These are phyloP conservation scores for Platichthys flesus DNA, from an alignment of 2,113 vertebrate species.

Conservation along the genomic window DNA sequence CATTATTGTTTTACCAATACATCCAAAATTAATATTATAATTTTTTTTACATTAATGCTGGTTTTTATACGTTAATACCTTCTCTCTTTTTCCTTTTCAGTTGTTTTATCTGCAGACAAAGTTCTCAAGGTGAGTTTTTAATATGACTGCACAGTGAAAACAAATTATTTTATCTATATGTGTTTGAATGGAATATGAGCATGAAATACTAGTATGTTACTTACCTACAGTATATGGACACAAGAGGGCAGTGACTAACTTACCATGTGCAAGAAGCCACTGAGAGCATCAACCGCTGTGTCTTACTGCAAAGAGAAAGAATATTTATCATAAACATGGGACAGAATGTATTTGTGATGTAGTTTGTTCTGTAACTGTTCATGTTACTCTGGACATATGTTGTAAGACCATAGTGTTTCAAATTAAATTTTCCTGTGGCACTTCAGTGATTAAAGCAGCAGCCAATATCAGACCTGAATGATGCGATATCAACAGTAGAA, in stretches of 20 bases:
- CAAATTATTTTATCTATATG: background rate
- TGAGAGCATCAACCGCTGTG: background rate
- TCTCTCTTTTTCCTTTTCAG: slow-evolving; percentile 80
- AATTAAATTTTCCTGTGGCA: background rate
- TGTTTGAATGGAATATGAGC: slow-evolving; percentile 4
- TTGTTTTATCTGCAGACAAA: slow-evolving; percentile 93
- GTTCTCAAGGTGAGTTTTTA: slow-evolving; percentile 89
- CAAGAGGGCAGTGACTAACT: slow-evolving; percentile 66
- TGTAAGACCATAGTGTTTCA: background rate
- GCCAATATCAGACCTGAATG: background rate
- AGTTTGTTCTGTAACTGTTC: background rate
- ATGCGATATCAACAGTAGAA: background rate
- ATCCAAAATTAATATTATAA: background rate
- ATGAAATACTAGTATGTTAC: background rate
- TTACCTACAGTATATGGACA: slow-evolving; percentile 47
- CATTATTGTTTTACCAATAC: background rate
- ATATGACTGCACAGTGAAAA: background rate
- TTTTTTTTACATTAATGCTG: background rate
- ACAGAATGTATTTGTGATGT: background rate
- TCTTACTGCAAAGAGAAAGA: background rate
- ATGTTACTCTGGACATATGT: background rate
- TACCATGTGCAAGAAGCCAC: slow-evolving; percentile 24
- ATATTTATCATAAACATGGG: background rate
- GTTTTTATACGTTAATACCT: background rate
- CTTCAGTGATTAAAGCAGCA: background rate